These are phyloP conservation scores for Helleia helle DNA, from an alignment of 2,888 invertebrate species.

Conservation along the genomic window DNA sequence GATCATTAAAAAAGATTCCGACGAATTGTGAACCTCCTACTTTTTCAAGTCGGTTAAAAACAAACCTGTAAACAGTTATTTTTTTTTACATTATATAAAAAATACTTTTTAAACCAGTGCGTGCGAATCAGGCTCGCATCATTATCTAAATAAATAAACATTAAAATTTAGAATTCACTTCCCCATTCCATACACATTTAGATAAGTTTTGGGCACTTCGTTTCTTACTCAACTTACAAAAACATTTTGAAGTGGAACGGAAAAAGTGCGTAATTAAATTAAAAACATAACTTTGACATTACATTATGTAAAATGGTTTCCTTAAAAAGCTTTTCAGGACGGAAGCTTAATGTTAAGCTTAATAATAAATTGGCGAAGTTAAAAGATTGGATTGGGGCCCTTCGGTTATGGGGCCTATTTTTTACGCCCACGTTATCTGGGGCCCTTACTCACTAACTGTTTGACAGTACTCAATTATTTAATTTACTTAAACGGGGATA, in stretches of 20 bases:
- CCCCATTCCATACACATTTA: slow-evolving; percentile 12
- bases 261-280: too few species aligned
- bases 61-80: too few species aligned
- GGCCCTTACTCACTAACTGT: background rate
- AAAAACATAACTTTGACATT: slow-evolving; percentile 9
- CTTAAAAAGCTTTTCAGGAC: slow-evolving; percentile 31
- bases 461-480: background rate
- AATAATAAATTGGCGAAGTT: slow-evolving; percentile 12
- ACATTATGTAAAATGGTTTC: slow-evolving; percentile 12
- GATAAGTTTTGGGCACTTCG: slow-evolving; percentile 24
- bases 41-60: too few species aligned
- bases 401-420: background rate
- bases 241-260: too few species aligned
- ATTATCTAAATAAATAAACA: background rate
- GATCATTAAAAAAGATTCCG: too few species aligned
- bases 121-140: too few species aligned
- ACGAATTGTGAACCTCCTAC: too few species aligned
- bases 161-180: slow-evolving; percentile 6
- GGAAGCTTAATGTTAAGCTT: slow-evolving; percentile 32
- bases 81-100: too few species aligned
- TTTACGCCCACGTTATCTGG: background rate
- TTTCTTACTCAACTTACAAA: slow-evolving; percentile 23
- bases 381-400: slow-evolving; percentile 4
- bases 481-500: background rate
- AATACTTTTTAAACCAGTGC: too few species aligned